Percentiles rank a stretch among this genome's conserved stretches.
phyloP scores from a whole-genome alignment of 2,797 vertebrate genomes.

The Hypotaenidia philippensis region DNA sequence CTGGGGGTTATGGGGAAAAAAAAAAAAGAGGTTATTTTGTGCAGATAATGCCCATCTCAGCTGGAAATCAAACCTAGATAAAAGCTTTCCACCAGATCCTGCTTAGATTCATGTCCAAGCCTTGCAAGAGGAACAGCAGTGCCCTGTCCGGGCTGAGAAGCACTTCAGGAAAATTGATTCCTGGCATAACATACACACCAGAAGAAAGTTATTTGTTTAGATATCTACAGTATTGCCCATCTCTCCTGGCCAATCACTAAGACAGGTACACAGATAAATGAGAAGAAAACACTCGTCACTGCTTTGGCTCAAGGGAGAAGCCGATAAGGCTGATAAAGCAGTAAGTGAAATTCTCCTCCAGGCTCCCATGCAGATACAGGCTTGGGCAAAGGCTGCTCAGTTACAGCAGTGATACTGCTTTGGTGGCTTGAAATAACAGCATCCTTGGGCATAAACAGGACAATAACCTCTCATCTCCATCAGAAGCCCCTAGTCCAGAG shows the following conservation, averaged over 20 bases:
- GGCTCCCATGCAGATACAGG: not conserved
- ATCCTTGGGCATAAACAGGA: not conserved
- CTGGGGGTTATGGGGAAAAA: not conserved
- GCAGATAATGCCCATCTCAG: not conserved
- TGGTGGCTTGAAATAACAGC: not conserved
- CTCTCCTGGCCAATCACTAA: not conserved
- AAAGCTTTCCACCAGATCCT: not conserved
- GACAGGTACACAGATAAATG: constrained; percentile 56
- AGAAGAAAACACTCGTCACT: not conserved
- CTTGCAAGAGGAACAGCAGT: not conserved
- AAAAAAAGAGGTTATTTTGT: not conserved
- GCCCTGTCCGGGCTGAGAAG: not conserved
- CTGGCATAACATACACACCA: not conserved
- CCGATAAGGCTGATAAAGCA: constrained; percentile 59
- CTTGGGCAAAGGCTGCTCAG: constrained; percentile 7
- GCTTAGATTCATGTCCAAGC: not conserved
- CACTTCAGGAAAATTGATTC: not conserved
- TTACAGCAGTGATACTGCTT: not conserved
- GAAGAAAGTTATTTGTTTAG: constrained; percentile 52
- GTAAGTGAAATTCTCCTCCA: constrained; percentile 49
- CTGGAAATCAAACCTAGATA: constrained; percentile 2
- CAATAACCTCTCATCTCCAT: not conserved
- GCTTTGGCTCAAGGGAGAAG: not conserved
- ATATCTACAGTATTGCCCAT: not conserved
- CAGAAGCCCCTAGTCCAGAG: not conserved